Base-by-base conservation (phyloP, 2,797 vertebrate genomes). In the Gobionotothen gibberifrons region DNA sequence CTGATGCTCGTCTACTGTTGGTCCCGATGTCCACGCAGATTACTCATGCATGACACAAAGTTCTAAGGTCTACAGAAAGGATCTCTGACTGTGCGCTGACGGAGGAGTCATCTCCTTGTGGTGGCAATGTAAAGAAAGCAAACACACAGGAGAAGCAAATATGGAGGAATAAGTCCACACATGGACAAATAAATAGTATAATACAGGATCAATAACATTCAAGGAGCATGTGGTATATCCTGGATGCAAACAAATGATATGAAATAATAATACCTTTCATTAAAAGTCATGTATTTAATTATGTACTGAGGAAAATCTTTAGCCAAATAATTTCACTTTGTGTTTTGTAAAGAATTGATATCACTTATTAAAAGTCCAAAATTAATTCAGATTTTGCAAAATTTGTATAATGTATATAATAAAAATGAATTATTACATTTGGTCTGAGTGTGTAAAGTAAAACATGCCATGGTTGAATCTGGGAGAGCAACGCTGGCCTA, bases 171-270 rank as follows among this genome's bases (percentile, higher is more conserved):
- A 7, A 62, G 80, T 85, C 84, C 89, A 86, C 75, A 82, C 66
- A 75, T 84, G 87, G 79, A 90, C 74, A 77, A 86, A 86, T 88
- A 93, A 90, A 89, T 90, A 91, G 69, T 84, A 91, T 84, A 90
- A 81, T 85, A 87, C 84, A 85, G 85, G 73, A 87, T 88, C 85
- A 73, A 81, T 70, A 44, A 93, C 91, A 93, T 91, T 93, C 92
- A 85, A 84, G 70, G 87, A 89, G 85, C 69, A 60, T 75, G 72
- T 60, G 64, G 67, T 63, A 59, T 36, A 43, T 57, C 76, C 29
- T 71, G 59, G 22, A 58, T 76, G 49, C 71, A 55, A 52, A 68
- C n/a, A 9, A 11, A 47, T 32, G 26, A 54, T 53, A 1, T 46
- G 44, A 22, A 71, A 32, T 14, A 8, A 69, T 55, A 79, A 59